phyloP scores from a whole-genome alignment of 1,140 invertebrate genomes.

The Trichonephila clavata region DNA sequence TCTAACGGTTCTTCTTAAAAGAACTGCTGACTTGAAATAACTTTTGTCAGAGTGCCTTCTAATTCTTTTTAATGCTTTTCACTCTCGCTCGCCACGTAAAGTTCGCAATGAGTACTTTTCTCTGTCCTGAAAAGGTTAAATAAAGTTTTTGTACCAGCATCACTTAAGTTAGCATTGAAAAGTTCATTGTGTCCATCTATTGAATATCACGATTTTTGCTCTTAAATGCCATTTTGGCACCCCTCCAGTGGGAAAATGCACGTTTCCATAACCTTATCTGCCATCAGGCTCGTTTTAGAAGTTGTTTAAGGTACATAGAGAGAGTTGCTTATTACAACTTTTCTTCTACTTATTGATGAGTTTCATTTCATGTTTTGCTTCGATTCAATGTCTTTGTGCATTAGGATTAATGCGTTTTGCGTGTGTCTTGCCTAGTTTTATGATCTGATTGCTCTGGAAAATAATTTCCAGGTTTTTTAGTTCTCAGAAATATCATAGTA shows the following conservation, averaged over 20 bases:
- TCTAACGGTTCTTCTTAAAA: not conserved
- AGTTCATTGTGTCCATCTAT: not conserved
- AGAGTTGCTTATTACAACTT: no score
- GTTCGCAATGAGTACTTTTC: not conserved
- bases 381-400: no score
- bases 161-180: not conserved
- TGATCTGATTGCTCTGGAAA: no score
- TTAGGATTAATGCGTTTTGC: no score
- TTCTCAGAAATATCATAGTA: no score
- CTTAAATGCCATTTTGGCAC: not conserved
- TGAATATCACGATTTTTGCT: not conserved
- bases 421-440: no score
- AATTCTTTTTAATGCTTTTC: not conserved
- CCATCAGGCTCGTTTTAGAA: no score
- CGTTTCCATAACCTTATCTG: no score
- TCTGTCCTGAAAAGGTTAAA: not conserved
- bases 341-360: no score
- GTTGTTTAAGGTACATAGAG: no score
- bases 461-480: no score
- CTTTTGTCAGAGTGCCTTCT: not conserved
- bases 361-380: no score
- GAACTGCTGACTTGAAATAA: not conserved
- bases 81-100: not conserved
- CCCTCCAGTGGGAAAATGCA: not conserved
- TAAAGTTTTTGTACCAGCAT: not conserved